A percentile compares a stretch with the other conserved stretches of the same genome.
Evolutionary conservation across 2,797 vertebrate genomes (phyloP).

Genomic region (Pangasius mekongensis): DNA sequence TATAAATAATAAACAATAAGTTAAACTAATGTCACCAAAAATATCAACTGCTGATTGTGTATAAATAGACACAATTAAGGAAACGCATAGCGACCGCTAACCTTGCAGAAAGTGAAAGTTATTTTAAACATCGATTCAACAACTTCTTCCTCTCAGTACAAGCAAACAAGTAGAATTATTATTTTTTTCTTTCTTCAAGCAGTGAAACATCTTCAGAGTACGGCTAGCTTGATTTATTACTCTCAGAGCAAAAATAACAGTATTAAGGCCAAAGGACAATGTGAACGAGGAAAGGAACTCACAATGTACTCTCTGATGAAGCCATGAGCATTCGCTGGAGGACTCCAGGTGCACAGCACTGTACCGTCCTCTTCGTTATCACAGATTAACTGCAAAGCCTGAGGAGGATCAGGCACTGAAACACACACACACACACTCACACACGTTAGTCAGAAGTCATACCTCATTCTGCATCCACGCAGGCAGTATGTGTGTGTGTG

Average conservation of each 20-base stretch:
- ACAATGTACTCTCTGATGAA: conserved; percentile 94
- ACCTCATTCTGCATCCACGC: neutral
- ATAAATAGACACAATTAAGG: neutral
- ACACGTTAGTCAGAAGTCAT: neutral
- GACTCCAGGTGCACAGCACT: conserved; percentile 82
- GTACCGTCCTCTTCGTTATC: conserved; percentile 81
- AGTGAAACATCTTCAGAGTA: neutral
- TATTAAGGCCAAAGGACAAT: neutral
- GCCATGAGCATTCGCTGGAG: conserved; percentile 83
- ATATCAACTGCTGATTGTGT: neutral
- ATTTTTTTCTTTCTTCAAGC: neutral
- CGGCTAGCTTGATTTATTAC: no score
- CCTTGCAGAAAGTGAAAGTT: neutral
- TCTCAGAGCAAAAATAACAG: neutral
- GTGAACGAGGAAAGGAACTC: conserved; percentile 66
- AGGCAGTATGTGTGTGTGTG: neutral
- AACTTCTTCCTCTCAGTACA: neutral
- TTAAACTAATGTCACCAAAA: neutral
- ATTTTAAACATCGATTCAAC: neutral
- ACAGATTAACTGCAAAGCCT: conserved; percentile 84
- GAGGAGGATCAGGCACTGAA: conserved; percentile 90
- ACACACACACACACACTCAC: conserved; percentile 38
- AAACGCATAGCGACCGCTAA: neutral
- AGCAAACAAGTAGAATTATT: neutral
- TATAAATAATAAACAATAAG: neutral